These are phyloP conservation scores for Calephelis perditalis DNA, from an alignment of 2,888 invertebrate genomes.

Conservation along the genomic window DNA sequence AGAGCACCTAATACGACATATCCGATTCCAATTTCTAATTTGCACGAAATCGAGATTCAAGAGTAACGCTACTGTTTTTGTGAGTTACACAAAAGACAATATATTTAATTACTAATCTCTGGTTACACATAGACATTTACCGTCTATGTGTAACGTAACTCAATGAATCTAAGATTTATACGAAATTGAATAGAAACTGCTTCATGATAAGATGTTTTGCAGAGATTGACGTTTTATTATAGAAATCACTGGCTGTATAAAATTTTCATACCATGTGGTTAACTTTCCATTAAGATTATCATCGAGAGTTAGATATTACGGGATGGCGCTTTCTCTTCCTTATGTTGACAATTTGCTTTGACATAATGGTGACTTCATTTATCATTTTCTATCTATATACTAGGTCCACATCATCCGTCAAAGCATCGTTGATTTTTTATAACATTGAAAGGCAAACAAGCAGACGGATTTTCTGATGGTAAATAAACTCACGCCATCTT, in stretches of 20 bases:
- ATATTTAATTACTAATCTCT: no score
- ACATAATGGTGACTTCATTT: slow-evolving; percentile 11
- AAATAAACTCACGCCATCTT: no score
- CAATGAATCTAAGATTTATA: background rate
- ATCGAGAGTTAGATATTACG: slow-evolving; percentile 25
- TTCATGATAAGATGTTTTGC: background rate
- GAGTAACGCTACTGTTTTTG: no score
- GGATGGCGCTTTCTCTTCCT: slow-evolving; percentile 19
- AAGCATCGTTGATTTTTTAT: no score
- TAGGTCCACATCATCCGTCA: background rate
- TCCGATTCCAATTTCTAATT: no score
- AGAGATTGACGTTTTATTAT: slow-evolving; percentile 13
- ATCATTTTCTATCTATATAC: slow-evolving; percentile 3
- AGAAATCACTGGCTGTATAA: slow-evolving; percentile 19
- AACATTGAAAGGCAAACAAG: no score
- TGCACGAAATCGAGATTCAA: no score
- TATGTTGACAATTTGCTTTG: slow-evolving; percentile 7
- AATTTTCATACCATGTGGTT: slow-evolving; percentile 28
- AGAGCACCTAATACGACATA: no score
- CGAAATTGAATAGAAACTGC: slow-evolving; percentile 3
- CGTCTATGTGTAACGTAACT: no score
- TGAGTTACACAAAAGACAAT: no score
- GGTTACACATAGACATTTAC: no score
- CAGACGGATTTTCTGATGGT: no score
- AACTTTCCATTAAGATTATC: slow-evolving; percentile 33